These are phyloP conservation scores for Ctenodactylus gundi DNA, from an alignment of 2,113 vertebrate species.

Conservation along the genomic window DNA sequence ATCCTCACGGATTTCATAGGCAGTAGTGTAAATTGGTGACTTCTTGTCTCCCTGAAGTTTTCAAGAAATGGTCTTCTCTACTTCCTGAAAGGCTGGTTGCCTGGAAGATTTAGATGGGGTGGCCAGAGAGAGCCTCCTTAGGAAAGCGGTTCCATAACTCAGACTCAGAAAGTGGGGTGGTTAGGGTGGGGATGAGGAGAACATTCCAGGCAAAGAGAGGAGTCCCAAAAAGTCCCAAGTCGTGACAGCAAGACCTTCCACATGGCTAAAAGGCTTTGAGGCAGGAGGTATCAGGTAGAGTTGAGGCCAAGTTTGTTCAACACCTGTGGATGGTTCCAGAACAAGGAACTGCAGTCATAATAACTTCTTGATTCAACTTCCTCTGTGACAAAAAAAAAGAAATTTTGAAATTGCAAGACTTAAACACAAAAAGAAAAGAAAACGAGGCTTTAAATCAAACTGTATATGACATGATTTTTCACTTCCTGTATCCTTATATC, in stretches of 20 bases:
- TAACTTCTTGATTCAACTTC: not conserved
- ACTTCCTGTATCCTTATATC: not conserved
- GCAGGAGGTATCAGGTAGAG: not conserved
- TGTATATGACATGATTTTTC: not conserved
- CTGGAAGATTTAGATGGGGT: not conserved
- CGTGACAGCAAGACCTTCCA: not conserved
- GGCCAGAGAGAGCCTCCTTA: not conserved
- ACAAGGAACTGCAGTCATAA: not conserved
- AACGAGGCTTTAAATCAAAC: slow-evolving; percentile 17
- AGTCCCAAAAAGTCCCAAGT: not conserved
- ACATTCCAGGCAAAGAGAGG: not conserved
- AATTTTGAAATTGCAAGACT: not conserved
- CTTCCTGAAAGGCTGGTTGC: not conserved
- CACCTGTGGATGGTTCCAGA: not conserved
- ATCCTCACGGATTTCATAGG: not conserved
- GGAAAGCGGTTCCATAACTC: not conserved
- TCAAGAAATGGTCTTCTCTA: not conserved
- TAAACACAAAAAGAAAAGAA: not conserved
- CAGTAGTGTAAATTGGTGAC: not conserved
- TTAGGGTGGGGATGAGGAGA: not conserved
- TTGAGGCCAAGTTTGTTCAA: not conserved
- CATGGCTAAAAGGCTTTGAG: not conserved
- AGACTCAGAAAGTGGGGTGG: not conserved
- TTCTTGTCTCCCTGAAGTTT: not conserved
- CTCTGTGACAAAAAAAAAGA: not conserved